These are phyloP conservation scores for Pachyseris speciosa DNA, from an alignment of 64 coral and sea anemone species.

Conservation along the genomic window DNA sequence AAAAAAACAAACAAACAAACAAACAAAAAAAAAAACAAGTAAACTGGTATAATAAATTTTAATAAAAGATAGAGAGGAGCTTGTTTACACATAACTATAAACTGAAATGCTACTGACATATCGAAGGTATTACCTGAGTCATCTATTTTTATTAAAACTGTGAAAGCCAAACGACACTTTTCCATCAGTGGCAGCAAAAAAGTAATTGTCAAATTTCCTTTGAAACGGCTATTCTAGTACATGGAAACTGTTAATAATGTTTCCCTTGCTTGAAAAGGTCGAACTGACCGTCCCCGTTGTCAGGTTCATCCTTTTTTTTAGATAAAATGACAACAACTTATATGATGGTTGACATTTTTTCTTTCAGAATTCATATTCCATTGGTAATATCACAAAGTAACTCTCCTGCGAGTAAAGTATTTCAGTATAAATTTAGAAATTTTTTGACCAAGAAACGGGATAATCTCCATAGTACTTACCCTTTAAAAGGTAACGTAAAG, in stretches of 20 bases:
- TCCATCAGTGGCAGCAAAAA: no score
- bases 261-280: no score
- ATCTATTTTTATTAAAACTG: background rate
- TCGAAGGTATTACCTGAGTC: background rate
- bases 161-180: no score
- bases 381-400: background rate
- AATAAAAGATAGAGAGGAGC: conserved; percentile 10
- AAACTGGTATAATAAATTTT: conserved; percentile 34
- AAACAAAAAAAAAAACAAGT: conserved; percentile 12
- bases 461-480: background rate
- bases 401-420: background rate
- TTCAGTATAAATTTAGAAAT: background rate
- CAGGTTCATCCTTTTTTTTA: no score
- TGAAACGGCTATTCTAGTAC: no score
- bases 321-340: no score
- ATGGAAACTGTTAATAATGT: no score
- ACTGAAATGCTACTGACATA: background rate
- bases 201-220: no score
- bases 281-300: no score
- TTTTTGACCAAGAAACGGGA: background rate
- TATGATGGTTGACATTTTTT: no score
- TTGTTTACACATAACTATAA: background rate
- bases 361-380: no score
- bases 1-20: no score
- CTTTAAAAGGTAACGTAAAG: background rate